A percentile compares a stretch with the other conserved stretches of the same genome.
phyloP scores from a whole-genome alignment of 2,888 invertebrate genomes.

The Operophtera brumata region DNA sequence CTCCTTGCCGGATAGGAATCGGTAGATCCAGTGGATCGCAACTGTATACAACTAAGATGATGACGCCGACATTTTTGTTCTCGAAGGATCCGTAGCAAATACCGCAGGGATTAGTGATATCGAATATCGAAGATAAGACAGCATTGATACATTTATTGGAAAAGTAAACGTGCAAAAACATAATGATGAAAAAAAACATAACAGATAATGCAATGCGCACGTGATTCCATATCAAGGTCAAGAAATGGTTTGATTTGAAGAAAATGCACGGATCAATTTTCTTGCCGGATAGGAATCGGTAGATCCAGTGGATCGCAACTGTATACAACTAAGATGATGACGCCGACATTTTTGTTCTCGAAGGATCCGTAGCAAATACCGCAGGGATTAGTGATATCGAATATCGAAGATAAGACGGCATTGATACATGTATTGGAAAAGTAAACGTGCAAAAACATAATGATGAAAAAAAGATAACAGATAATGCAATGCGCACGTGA shows the following conservation, averaged over 20 bases:
- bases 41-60: slow-evolving; percentile 32
- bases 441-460: slow-evolving; percentile 2
- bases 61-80: slow-evolving; percentile 15
- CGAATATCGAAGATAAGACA: slow-evolving; percentile 10
- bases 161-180: slow-evolving; percentile 7
- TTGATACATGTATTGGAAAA: slow-evolving; percentile 10
- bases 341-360: slow-evolving; percentile 15
- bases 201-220: too few species aligned
- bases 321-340: slow-evolving; percentile 30
- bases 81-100: slow-evolving; percentile 3
- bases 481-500: background rate
- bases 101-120: background rate
- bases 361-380: slow-evolving; percentile 1
- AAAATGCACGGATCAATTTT: too few species aligned
- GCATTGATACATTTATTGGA: slow-evolving; percentile 5
- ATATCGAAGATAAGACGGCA: slow-evolving; percentile 4
- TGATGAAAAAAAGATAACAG: background rate
- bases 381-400: slow-evolving; percentile 2
- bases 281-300: too few species aligned
- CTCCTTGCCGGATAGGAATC: too few species aligned
- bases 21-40: slow-evolving; percentile 25
- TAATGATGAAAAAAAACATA: too few species aligned
- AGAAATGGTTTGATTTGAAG: too few species aligned
- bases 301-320: slow-evolving; percentile 28
- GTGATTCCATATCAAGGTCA: too few species aligned